Conservation (phyloP, 2,888 invertebrate genomes). For the Biston betularia region DNA sequence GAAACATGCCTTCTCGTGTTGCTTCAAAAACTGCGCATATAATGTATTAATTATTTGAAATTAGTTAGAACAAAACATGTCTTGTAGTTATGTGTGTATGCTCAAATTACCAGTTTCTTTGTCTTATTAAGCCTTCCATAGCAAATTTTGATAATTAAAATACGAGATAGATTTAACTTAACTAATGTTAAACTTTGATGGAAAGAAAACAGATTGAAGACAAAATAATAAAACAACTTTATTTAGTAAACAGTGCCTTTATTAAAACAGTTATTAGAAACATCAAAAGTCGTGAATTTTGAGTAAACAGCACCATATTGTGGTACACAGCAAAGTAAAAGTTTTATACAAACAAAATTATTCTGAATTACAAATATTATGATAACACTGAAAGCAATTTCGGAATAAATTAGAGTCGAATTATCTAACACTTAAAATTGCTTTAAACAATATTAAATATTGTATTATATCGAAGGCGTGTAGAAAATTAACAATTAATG, state of each 20-base stretch:
- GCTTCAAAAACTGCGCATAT: too few relatives aligned
- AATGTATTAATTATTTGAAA: too few relatives aligned
- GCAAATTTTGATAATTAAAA: conserved; percentile 13
- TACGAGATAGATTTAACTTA: conserved; percentile 8
- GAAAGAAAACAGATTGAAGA: conserved; percentile 37
- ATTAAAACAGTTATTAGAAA: conserved; percentile 41
- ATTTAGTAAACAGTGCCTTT: conserved; percentile 52
- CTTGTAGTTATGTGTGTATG: too few relatives aligned
- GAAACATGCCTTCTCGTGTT: too few relatives aligned
- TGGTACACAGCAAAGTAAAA: conserved; percentile 27
- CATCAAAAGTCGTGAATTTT: conserved; percentile 31
- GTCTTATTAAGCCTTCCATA: neutral
- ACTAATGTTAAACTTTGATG: conserved; percentile 20
- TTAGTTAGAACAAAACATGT: too few relatives aligned
- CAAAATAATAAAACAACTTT: conserved; percentile 40
- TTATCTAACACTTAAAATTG: conserved; percentile 23
- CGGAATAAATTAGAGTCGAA: conserved; percentile 22
- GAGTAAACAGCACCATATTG: conserved; percentile 35
- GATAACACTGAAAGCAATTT: conserved; percentile 26
- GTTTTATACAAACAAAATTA: conserved; percentile 26
- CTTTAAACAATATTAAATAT: conserved; percentile 6
- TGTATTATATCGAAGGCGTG: neutral
- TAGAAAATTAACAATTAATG: neutral
- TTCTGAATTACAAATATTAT: conserved; percentile 28
- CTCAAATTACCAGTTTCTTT: neutral